Evolutionary conservation across 2,113 vertebrate species (phyloP).

Genomic region (Polypterus senegalus): DNA sequence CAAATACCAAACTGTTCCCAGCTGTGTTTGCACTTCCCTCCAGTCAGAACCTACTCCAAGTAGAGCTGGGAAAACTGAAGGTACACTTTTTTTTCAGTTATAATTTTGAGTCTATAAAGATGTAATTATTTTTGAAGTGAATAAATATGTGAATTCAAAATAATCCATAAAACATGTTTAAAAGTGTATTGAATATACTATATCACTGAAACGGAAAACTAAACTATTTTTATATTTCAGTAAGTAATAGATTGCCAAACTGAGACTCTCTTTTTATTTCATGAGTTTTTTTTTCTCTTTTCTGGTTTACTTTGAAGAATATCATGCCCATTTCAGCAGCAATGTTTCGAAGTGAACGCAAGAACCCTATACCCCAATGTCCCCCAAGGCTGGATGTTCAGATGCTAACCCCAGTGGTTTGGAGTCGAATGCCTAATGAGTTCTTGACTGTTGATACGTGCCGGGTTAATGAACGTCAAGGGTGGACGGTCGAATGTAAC

Average conservation of each 20-base stretch:
- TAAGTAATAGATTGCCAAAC: no score
- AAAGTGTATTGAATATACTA: no score
- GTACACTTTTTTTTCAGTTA: slow-evolving; percentile 28
- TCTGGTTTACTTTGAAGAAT: slow-evolving; percentile 47
- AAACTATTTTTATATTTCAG: no score
- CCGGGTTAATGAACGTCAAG: slow-evolving; percentile 62
- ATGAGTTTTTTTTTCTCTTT: no score
- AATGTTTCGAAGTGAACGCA: slow-evolving; percentile 85
- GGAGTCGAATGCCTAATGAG: slow-evolving; percentile 85
- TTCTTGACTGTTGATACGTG: slow-evolving; percentile 60
- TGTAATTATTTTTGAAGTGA: no score
- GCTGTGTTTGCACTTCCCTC: slow-evolving; percentile 71
- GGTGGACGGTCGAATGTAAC: slow-evolving; percentile 76
- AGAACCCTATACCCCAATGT: slow-evolving; percentile 77
- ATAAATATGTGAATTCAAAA: no score
- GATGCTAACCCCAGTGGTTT: slow-evolving; percentile 72
- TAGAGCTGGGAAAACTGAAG: slow-evolving; percentile 89
- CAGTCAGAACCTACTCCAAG: slow-evolving; percentile 75
- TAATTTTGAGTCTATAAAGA: no score
- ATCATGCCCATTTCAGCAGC: slow-evolving; percentile 93
- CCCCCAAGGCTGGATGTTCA: slow-evolving; percentile 73
- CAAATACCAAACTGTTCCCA: slow-evolving; percentile 87
- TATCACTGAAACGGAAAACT: no score
- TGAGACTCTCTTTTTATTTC: no score
- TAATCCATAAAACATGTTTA: no score